Evolutionary conservation across 2,113 vertebrate genomes (phyloP).

Genomic region (Choloepus hoffmanni): DNA sequence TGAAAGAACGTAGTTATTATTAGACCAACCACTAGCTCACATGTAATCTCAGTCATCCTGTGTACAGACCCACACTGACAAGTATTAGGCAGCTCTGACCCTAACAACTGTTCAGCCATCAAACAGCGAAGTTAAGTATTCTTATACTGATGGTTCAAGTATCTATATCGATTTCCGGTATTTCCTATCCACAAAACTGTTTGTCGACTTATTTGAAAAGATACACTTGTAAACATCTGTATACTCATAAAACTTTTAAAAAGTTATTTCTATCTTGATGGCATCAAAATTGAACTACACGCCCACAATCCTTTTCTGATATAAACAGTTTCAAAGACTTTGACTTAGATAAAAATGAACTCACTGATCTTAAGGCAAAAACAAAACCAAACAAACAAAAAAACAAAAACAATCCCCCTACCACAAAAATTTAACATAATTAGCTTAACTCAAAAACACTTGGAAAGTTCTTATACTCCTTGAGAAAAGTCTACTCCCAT

Average conservation of each 20-base stretch:
- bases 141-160: background rate
- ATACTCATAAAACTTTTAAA: conserved; percentile 1
- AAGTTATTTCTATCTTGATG: background rate
- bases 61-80: background rate
- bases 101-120: background rate
- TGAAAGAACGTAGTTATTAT: background rate
- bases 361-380: background rate
- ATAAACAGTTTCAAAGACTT: conserved; percentile 4
- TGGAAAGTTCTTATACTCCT: background rate
- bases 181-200: background rate
- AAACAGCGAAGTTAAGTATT: background rate
- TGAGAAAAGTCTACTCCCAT: background rate
- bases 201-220: background rate
- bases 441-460: background rate
- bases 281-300: background rate
- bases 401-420: background rate
- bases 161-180: conserved; percentile 8
- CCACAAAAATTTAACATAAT: background rate
- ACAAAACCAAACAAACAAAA: no score
- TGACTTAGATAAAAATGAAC: background rate
- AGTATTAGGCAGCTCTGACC: background rate
- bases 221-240: background rate
- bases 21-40: background rate
- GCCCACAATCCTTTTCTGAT: background rate
- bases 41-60: background rate